phyloP scores from a whole-genome alignment of 2,113 vertebrate genomes.

The Monopterus albus region DNA sequence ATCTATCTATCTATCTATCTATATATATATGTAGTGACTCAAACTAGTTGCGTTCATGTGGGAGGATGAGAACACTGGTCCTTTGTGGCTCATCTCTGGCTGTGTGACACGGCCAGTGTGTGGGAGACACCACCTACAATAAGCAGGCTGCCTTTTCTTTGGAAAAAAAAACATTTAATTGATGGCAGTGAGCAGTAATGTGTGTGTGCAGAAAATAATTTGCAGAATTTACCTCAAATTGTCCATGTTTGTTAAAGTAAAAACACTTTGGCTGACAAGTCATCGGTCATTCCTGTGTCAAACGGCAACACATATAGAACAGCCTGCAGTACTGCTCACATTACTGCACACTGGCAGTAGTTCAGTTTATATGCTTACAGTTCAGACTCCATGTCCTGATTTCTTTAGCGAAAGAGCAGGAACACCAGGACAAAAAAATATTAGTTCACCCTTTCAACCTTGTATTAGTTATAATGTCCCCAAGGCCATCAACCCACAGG shows the following conservation, averaged over 20 bases:
- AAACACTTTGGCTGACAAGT: neutral
- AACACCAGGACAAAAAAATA: neutral
- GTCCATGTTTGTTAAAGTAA: neutral
- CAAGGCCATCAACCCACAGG: neutral
- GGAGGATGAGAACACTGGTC: constrained; percentile 44
- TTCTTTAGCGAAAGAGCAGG: neutral
- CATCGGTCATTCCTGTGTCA: neutral
- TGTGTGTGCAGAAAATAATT: neutral
- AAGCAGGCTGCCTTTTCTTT: constrained; percentile 37
- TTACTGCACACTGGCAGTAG: neutral
- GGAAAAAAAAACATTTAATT: constrained; percentile 51
- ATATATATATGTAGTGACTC: constrained; percentile 26
- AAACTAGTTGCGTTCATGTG: constrained; percentile 42
- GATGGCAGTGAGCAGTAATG: neutral
- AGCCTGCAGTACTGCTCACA: neutral
- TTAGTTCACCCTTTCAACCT: constrained; percentile 1
- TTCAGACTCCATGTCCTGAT: no score
- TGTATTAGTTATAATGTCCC: neutral
- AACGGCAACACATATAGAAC: neutral
- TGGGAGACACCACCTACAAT: constrained; percentile 59
- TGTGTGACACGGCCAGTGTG: constrained; percentile 55
- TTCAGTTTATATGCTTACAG: neutral
- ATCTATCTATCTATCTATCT: neutral
- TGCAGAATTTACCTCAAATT: neutral
- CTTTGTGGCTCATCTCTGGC: constrained; percentile 52